Evolutionary conservation across 2,113 vertebrate genomes (phyloP).

Genomic region (Barbus barbus): DNA sequence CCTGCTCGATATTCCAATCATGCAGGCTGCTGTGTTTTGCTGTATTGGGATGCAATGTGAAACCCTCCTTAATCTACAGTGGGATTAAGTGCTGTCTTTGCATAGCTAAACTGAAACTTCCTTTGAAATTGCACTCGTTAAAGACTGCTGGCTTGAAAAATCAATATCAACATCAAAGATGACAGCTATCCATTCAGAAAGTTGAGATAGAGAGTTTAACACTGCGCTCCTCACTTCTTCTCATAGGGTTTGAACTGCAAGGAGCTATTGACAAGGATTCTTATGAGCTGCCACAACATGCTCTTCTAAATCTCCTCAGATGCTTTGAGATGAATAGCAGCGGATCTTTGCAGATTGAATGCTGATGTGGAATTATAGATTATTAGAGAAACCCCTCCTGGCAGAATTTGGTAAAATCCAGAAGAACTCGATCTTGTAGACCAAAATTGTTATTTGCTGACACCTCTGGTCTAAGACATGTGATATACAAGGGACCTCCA

Average conservation of each 20-base stretch:
- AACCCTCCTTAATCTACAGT: conserved; percentile 66
- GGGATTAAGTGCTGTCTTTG: conserved; percentile 74
- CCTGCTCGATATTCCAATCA: conserved; percentile 72
- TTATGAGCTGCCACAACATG: conserved; percentile 57
- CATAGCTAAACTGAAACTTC: conserved; percentile 72
- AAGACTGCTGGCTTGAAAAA: conserved; percentile 64
- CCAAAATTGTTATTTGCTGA: no score
- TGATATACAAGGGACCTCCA: no score
- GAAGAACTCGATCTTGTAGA: no score
- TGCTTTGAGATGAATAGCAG: conserved; percentile 61
- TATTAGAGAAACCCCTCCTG: no score
- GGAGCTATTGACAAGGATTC: conserved; percentile 57
- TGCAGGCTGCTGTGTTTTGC: conserved; percentile 65
- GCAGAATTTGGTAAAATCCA: no score
- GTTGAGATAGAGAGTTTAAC: conserved; percentile 67
- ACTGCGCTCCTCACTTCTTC: conserved; percentile 47
- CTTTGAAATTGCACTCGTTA: conserved; percentile 66
- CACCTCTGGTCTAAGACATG: no score
- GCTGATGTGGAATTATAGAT: no score
- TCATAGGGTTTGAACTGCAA: conserved; percentile 43
- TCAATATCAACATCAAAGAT: conserved; percentile 73
- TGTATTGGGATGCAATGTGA: conserved; percentile 66
- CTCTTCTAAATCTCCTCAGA: conserved; percentile 57
- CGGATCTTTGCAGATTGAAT: conserved; percentile 2
- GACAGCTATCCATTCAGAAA: conserved; percentile 69